Evolutionary conservation across 2,113 vertebrate genomes (phyloP), one percentile per base, ranked within the genome.

Genomic region (Megaceryle torquata): DNA sequence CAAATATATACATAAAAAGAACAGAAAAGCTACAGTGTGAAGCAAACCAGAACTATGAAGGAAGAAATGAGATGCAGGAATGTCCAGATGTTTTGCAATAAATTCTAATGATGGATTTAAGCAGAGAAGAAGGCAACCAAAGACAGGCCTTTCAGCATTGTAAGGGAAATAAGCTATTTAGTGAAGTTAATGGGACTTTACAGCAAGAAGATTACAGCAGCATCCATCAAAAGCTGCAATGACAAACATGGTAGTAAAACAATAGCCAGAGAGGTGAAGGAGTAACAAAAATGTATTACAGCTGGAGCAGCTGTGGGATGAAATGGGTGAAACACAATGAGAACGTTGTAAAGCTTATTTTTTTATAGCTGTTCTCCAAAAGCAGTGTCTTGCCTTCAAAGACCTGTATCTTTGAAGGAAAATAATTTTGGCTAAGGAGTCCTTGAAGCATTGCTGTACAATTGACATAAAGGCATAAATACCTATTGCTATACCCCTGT

Each of bases 151-250:
- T 83, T 39, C 48, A 84, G 35, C 48, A 50, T 75, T 43, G 78
- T 81, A 56, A 91, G 35, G 65, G 72, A 86, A 92, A 56, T 78
- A 86, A 78, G 39, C 81, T 93, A 86, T 86, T 93, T 94, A 85
- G 85, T 82, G 69, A 88, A 86, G 53, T 82, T 93, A 85, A 91
- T 86, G 54, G 59, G 64, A 91, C 37, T 91, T 74, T 77, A 84
- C 91, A 83, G 64, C 43, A 86, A 75, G 64, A 83, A 88, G 61
- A 91, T 87, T 92, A 60, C 65, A 75, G 43, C 53, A 92, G 50
- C 81, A 64, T 82, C 63, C 86, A 65, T 89, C 1, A 0, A 92
- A 93, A 93, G 57, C 48, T 89, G 48, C 48, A 44, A 5, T 81
- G 83, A 71, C 48, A 89, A 60, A 82, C 2, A 1, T 13, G 11